phyloP scores from a whole-genome alignment of 2,888 invertebrate species.

The Exocentrus adspersus region DNA sequence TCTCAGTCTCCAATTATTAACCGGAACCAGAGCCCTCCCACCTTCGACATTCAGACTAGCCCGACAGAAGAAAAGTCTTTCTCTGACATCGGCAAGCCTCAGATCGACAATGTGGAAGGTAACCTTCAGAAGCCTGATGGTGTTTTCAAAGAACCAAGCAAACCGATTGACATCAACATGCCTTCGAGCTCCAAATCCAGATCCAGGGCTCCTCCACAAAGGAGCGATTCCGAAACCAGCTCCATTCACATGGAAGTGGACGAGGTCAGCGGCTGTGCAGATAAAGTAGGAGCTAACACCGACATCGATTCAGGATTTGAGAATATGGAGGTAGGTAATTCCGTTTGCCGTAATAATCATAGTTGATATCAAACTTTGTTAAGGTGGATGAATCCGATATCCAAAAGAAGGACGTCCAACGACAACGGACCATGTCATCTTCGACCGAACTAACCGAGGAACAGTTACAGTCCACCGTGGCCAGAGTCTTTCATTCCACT shows the following conservation, averaged over 20 bases:
- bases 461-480: constrained; percentile 72
- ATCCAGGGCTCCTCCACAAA: constrained; percentile 54
- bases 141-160: constrained; percentile 60
- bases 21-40: constrained; percentile 50
- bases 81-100: constrained; percentile 6
- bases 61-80: constrained; percentile 26
- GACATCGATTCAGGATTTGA: constrained; percentile 80
- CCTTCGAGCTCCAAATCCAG: constrained; percentile 56
- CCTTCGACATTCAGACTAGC: constrained; percentile 26
- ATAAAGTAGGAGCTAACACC: constrained; percentile 63
- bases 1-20: constrained; percentile 57
- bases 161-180: constrained; percentile 59
- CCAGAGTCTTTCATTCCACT: constrained; percentile 77
- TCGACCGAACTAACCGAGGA: constrained; percentile 73
- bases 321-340: constrained; percentile 72
- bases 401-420: constrained; percentile 62
- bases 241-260: constrained; percentile 70
- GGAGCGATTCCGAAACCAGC: constrained; percentile 64
- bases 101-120: constrained; percentile 16
- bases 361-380: constrained; percentile 8
- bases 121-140: constrained; percentile 41
- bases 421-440: constrained; percentile 58
- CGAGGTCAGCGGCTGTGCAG: constrained; percentile 63
- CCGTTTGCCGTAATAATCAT: too few relatives aligned
- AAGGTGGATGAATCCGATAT: constrained; percentile 69